Evolutionary conservation across 2,113 vertebrate genomes (phyloP).

Genomic region (Xiphophorus couchianus): DNA sequence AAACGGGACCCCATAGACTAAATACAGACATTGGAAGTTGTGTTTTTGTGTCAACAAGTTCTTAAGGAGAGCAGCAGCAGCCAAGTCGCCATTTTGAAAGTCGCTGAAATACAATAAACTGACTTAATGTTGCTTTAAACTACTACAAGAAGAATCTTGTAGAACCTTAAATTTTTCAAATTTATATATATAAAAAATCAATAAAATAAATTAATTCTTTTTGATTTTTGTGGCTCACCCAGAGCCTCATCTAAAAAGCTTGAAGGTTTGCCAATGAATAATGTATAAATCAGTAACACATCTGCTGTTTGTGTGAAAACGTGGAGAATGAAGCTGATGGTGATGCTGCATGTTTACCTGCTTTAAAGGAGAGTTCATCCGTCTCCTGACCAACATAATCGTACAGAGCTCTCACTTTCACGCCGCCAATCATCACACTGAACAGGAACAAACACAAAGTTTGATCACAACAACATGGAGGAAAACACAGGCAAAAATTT

Average conservation of each 20-base stretch:
- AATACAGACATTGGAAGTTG: no score
- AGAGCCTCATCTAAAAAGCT: background rate
- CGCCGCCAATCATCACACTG: slow-evolving; percentile 77
- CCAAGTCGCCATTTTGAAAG: no score
- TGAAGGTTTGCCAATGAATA: background rate
- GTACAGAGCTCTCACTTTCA: slow-evolving; percentile 79
- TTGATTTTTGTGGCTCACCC: background rate
- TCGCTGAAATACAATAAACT: background rate
- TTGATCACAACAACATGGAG: background rate
- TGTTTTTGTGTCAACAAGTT: no score
- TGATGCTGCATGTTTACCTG: slow-evolving; percentile 59
- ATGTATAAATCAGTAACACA: background rate
- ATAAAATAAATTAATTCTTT: background rate
- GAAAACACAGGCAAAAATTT: background rate
- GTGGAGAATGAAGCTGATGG: no score
- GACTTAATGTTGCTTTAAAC: background rate
- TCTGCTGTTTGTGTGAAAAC: no score
- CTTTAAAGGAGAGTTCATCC: slow-evolving; percentile 82
- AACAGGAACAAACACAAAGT: background rate
- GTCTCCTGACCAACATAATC: slow-evolving; percentile 81
- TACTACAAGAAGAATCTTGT: background rate
- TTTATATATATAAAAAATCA: no score
- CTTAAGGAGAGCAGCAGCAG: no score
- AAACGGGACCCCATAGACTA: no score
- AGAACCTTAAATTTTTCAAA: background rate